Base-by-base conservation (phyloP, 2,797 vertebrate species). In the Gallinago solitaria region DNA sequence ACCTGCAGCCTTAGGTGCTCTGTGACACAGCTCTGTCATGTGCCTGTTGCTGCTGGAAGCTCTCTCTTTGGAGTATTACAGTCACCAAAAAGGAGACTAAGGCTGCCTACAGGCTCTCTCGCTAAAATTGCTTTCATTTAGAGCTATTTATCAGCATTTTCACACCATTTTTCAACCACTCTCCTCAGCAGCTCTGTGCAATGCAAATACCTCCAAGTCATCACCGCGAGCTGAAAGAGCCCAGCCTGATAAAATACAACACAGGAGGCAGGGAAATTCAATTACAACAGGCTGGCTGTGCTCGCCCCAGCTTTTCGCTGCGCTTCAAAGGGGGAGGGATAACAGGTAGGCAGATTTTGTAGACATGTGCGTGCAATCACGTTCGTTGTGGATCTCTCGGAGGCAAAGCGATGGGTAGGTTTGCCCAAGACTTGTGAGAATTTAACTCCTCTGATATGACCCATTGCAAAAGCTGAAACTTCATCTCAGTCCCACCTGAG, bases 101-200 rank as follows among this genome's bases (percentile, higher is more conserved):
- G 81, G 90, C 53, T 2, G 83, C 97, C 96, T 97, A 87, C 73
- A 83, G 96, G 95, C 89, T 85, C 73, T 95, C 69, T 83, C 80
- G 87, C 96, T 96, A 90, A 98, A 98, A 98, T 96, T 97, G 91
- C 96, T 98, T 98, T 96, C 90, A 97, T 96, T 97, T 96, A 92
- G 84, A 97, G 90, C 97, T 94, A 97, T 98, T 97, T 97, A 97
- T 98, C 97, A 98, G 96, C 93, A 51, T 97, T 95, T 93, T 97
- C 95, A 94, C 84, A 93, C 61, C 67, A 88, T 91, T 96, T 97
- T 93, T 75, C 78, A 80, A 63, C 33, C 20, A 5, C 89, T 96
- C 96, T 96, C 63, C 82, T 92, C 86, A 59, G 78, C 57, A 54
- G 74, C 83, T 94, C 96, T 67, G 93, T 77, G 81, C 95, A 92